phyloP scores from a whole-genome alignment of 1,140 invertebrate species.

The Apocrypta bakeri region DNA sequence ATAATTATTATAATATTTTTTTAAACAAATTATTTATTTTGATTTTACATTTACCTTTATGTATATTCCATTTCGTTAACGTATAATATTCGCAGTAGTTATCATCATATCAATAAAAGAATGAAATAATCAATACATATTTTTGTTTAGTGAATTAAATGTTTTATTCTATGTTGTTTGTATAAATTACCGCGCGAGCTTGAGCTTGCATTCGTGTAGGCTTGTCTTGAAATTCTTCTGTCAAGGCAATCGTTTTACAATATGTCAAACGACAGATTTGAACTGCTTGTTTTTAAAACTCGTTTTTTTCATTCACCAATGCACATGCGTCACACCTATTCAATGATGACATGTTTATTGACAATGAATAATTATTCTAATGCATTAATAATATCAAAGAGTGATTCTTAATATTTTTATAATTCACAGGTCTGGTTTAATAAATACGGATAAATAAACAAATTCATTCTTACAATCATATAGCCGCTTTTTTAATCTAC shows the following conservation, averaged over 20 bases:
- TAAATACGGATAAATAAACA: constrained; percentile 36
- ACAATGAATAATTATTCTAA: constrained; percentile 43
- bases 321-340: constrained; percentile 31
- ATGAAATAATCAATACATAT: constrained; percentile 19
- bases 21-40: constrained; percentile 47
- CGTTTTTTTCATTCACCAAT: constrained; percentile 27
- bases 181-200: constrained; percentile 42
- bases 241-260: constrained; percentile 48
- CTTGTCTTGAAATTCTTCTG: constrained; percentile 41
- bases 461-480: constrained; percentile 38
- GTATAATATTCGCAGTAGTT: constrained; percentile 17
- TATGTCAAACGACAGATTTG: constrained; percentile 45
- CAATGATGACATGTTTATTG: constrained; percentile 45
- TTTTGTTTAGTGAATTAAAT: constrained; percentile 36
- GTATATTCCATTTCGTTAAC: constrained; percentile 1
- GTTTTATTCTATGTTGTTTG: constrained; percentile 45
- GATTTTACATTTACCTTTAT: constrained; percentile 36
- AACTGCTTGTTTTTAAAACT: constrained; percentile 38
- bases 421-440: constrained; percentile 22
- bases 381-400: constrained; percentile 43
- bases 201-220: constrained; percentile 11
- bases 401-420: constrained; percentile 21
- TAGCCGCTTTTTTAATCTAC: constrained; percentile 34
- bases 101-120: constrained; percentile 1
- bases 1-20: background rate